phyloP scores from a whole-genome alignment of 2,797 vertebrate genomes.

The Tangara arthus region DNA sequence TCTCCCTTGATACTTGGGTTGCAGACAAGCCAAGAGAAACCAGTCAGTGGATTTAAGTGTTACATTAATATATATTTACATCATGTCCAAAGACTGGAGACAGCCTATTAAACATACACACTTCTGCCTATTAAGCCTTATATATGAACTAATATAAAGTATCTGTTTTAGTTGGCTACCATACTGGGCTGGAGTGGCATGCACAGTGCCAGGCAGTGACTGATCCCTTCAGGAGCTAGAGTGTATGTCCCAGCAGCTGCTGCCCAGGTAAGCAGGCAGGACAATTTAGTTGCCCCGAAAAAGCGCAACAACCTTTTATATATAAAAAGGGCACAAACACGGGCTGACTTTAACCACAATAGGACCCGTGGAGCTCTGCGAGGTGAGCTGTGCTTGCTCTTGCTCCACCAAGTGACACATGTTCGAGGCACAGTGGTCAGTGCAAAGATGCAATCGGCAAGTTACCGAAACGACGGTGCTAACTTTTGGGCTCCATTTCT shows the following conservation, averaged over 20 bases:
- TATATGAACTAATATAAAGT: not conserved
- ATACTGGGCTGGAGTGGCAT: not conserved
- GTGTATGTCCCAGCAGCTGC: not conserved
- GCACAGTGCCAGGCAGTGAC: not conserved
- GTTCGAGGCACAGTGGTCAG: not conserved
- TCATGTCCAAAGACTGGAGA: not conserved
- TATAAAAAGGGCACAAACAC: not conserved
- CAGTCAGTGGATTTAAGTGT: not conserved
- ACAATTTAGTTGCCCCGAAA: fast-evolving
- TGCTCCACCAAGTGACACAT: slow-evolving; percentile 52
- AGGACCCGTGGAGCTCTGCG: not conserved
- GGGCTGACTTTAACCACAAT: not conserved
- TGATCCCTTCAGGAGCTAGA: not conserved
- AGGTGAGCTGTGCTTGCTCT: not conserved
- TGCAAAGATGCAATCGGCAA: not conserved
- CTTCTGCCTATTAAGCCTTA: not conserved
- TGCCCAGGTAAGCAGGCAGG: not conserved
- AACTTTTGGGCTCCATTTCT: slow-evolving; percentile 27
- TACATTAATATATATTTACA: not conserved
- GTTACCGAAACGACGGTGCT: not conserved
- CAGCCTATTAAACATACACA: not conserved
- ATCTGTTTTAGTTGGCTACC: slow-evolving; percentile 9
- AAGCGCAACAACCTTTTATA: not conserved
- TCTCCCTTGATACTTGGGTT: not conserved
- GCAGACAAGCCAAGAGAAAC: not conserved